Evolutionary conservation across 2,113 vertebrate species (phyloP).

Genomic region (Planiliza haematocheilus): DNA sequence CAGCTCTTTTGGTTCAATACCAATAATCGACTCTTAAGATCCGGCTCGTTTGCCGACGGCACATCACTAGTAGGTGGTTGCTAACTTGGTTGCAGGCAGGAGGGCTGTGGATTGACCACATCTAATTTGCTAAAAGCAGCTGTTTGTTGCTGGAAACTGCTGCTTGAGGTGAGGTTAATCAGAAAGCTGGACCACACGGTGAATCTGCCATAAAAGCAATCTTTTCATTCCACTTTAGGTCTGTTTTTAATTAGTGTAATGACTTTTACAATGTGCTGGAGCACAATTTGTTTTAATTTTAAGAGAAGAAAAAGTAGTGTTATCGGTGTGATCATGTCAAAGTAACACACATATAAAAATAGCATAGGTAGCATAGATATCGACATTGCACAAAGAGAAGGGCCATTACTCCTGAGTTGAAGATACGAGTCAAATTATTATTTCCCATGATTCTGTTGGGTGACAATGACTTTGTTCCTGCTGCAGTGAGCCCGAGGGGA

Average conservation of each 20-base stretch:
- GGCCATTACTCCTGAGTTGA: neutral
- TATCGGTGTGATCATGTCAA: neutral
- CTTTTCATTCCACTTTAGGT: neutral
- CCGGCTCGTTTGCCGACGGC: no score
- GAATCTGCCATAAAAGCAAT: conserved; percentile 18
- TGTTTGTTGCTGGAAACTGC: neutral
- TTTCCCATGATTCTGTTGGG: conserved; percentile 31
- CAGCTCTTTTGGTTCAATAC: no score
- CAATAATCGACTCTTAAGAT: no score
- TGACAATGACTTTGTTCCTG: conserved; percentile 18
- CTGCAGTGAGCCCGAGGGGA: conserved; percentile 4
- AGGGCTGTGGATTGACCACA: neutral
- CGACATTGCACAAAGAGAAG: conserved; percentile 1
- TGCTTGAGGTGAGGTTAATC: conserved; percentile 30
- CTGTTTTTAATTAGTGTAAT: conserved; percentile 9
- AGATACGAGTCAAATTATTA: conserved; percentile 22
- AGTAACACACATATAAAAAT: neutral
- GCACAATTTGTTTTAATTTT: no score
- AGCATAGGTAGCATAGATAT: neutral
- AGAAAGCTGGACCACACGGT: conserved; percentile 1
- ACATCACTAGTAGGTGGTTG: neutral
- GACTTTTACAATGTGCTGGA: no score
- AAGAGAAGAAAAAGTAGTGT: no score
- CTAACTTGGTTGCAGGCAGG: neutral
- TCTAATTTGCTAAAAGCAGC: neutral